Base-by-base conservation (phyloP, 2,113 vertebrate genomes). In the Brachypodius melanocephalos region DNA sequence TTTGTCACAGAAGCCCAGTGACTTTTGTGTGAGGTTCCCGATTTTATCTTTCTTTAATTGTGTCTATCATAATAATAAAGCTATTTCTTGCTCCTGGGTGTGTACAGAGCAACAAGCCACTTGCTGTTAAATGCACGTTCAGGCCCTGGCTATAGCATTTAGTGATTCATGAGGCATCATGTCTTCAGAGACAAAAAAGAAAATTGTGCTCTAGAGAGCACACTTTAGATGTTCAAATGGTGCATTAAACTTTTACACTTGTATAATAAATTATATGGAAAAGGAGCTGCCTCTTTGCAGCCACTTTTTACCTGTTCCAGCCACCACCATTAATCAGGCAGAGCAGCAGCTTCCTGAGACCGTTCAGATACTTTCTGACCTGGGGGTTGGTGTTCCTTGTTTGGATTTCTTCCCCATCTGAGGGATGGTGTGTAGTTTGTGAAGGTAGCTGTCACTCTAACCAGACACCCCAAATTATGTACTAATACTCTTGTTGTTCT, bases 211-310 rank as follows among this genome's bases (percentile, higher is more conserved):
- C 54, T 12, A 17, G 59, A 87, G 91, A 91, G 19, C 72, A 65
- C 5, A 3, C 73, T 89, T 87, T 82, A 89, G 85, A 85, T 96
- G 92, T 81, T 90, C 57, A 80, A 90, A 89, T 61, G 74, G 43
- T 45, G 12, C 65, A 42, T 94, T 85, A 74, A 89, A 63, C 75
- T 72, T 97, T 77, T 80, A 72, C 21, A 32, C 67, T 65, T 62
- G 68, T 79, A 62, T 82, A 63, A 46, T 89, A 88, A 85, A 59
- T 83, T 38, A 21, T 3, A 24, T 48, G 17, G 31, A 68, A 29
- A 40, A 24, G 19, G 78, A 67, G 62, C 48, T 81, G 38, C 52
- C 40, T 85, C 40, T 85, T 75, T 42, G 58, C 28, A 61, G 48
- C 12, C 34, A 24, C 10, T 31, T 72, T 62, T 32, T 46, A 15